A percentile compares a stretch with the other conserved stretches of the same genome.
Evolutionary conservation across 2,113 vertebrate genomes (phyloP).

Genomic region (Dipodomys merriami): DNA sequence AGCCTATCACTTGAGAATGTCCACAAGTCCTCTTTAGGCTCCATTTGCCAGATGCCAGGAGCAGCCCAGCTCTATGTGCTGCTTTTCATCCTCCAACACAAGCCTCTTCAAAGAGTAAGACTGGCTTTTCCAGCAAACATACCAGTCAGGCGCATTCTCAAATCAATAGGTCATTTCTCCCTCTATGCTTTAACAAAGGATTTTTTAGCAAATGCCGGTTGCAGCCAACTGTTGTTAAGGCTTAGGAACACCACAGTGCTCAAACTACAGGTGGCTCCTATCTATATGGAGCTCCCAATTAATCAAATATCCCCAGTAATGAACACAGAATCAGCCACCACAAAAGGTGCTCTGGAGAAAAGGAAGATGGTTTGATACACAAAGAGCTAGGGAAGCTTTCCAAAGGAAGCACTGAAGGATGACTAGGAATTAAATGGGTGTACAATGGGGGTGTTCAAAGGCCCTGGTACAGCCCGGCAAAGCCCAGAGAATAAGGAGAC

Average conservation of each 20-base stretch:
- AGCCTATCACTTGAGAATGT: too few relatives aligned
- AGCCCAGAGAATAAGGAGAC: too few relatives aligned
- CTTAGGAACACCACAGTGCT: background rate
- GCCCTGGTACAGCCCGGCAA: too few relatives aligned
- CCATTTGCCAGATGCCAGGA: background rate
- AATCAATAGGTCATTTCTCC: background rate
- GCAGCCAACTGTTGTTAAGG: background rate
- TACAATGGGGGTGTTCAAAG: too few relatives aligned
- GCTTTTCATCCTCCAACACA: background rate
- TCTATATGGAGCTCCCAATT: background rate
- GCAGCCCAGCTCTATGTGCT: background rate
- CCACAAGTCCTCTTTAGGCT: background rate
- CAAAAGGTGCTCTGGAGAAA: background rate
- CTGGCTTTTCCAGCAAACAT: background rate
- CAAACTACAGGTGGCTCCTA: background rate
- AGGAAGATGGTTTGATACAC: background rate
- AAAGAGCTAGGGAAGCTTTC: background rate
- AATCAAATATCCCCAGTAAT: background rate
- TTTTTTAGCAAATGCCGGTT: background rate
- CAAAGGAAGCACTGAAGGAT: background rate
- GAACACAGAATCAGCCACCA: background rate
- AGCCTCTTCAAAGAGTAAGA: background rate
- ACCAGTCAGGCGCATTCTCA: background rate
- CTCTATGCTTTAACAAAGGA: background rate
- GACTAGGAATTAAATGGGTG: background rate